Conservation (phyloP, 2,113 vertebrate genomes). For the Phalacrocorax aristotelis region DNA sequence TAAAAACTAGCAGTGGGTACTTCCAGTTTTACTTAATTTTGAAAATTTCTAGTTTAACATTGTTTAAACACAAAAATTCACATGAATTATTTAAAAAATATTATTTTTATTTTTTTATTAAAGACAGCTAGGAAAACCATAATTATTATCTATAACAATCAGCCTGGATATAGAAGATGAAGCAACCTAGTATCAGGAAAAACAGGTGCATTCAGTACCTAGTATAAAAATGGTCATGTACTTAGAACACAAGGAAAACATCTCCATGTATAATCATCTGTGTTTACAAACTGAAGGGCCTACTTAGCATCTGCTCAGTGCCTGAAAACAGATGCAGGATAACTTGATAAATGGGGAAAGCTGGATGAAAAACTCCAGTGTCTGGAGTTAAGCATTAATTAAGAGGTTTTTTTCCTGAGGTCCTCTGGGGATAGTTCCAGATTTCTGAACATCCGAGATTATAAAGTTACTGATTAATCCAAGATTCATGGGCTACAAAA, state of each 20-base stretch:
- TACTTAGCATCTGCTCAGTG: not conserved
- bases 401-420: not conserved
- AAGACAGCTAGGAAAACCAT: not conserved
- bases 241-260: not conserved
- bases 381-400: not conserved
- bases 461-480: slow-evolving; percentile 24
- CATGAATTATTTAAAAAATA: not conserved
- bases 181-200: not conserved
- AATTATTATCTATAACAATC: not conserved
- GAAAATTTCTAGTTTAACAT: not conserved
- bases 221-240: not conserved
- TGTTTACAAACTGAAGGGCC: slow-evolving; percentile 23
- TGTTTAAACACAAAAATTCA: not conserved
- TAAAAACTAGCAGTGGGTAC: not conserved
- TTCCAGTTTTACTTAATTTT: not conserved
- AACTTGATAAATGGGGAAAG: not conserved
- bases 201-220: not conserved
- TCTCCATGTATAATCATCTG: not conserved
- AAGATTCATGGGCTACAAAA: not conserved
- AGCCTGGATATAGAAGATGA: not conserved
- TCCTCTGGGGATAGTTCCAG: not conserved
- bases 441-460: not conserved
- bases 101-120: not conserved
- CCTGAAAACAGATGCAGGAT: not conserved
- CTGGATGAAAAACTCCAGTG: not conserved